A percentile compares a stretch with the other conserved stretches of the same genome.
These are phyloP conservation scores for Lymantria dispar DNA, from an alignment of 2,888 invertebrate genomes.

Conservation along the genomic window DNA sequence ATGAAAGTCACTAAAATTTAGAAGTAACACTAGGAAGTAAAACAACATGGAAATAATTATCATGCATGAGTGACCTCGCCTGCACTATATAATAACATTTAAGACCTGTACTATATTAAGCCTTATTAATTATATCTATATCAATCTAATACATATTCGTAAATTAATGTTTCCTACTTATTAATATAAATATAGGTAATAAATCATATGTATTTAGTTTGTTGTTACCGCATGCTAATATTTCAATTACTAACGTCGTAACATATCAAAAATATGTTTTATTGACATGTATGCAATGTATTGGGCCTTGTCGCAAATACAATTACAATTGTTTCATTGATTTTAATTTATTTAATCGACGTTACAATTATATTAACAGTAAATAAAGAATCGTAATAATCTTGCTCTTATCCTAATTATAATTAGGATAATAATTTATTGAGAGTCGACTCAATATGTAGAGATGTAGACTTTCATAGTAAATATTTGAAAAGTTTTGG, in stretches of 20 bases:
- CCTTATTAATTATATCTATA: background rate
- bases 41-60: background rate
- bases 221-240: slow-evolving; percentile 13
- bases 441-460: too few relatives aligned
- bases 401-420: too few relatives aligned
- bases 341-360: slow-evolving; percentile 1
- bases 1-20: background rate
- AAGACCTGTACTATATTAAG: background rate
- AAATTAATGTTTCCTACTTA: slow-evolving; percentile 1
- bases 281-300: slow-evolving; percentile 11
- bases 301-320: slow-evolving; percentile 8
- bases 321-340: background rate
- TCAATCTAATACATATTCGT: slow-evolving; percentile 15
- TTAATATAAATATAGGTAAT: slow-evolving; percentile 8
- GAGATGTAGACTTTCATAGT: too few relatives aligned
- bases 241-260: slow-evolving; percentile 14
- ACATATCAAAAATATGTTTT: slow-evolving; percentile 11
- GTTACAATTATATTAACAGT: background rate
- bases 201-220: slow-evolving; percentile 18
- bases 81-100: background rate
- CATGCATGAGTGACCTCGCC: background rate
- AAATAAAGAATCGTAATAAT: too few relatives aligned
- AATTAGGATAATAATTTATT: too few relatives aligned
- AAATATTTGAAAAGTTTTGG: too few relatives aligned
- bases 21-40: background rate